phyloP scores from a whole-genome alignment of 2,888 invertebrate species.

The Lepidochitona cinerea region DNA sequence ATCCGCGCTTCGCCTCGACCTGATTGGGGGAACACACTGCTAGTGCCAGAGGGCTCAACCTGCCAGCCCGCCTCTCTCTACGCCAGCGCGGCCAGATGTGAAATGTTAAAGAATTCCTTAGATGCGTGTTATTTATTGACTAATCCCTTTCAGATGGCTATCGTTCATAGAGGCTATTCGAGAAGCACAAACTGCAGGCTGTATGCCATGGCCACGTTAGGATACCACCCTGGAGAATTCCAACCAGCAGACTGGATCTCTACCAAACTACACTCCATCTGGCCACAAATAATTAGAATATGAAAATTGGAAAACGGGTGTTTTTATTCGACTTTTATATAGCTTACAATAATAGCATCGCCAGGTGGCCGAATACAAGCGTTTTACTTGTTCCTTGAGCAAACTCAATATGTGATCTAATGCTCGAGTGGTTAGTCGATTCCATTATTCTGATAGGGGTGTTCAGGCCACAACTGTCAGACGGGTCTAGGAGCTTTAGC shows the following conservation, averaged over 20 bases:
- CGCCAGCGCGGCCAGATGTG: slow-evolving; percentile 58
- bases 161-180: slow-evolving; percentile 42
- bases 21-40: slow-evolving; percentile 12
- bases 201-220: neutral
- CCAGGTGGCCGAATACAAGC: slow-evolving; percentile 38
- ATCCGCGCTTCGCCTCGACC: slow-evolving; percentile 3
- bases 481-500: neutral
- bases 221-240: neutral
- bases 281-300: slow-evolving; percentile 34
- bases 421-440: slow-evolving; percentile 32
- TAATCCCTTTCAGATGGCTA: slow-evolving; percentile 57
- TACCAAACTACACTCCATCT: neutral
- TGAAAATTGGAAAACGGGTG: slow-evolving; percentile 39
- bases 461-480: neutral
- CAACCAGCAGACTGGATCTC: neutral
- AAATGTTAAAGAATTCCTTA: slow-evolving; percentile 57
- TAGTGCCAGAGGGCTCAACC: slow-evolving; percentile 22
- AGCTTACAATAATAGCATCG: slow-evolving; percentile 21
- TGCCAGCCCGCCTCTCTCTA: slow-evolving; percentile 25
- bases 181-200: slow-evolving; percentile 1
- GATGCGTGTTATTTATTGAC: slow-evolving; percentile 66
- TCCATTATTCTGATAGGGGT: neutral
- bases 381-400: slow-evolving; percentile 28
- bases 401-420: slow-evolving; percentile 43
- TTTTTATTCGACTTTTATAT: slow-evolving; percentile 34